Evolutionary conservation across 2,888 invertebrate genomes (phyloP).

Genomic region (Meiosimyza decipiens): DNA sequence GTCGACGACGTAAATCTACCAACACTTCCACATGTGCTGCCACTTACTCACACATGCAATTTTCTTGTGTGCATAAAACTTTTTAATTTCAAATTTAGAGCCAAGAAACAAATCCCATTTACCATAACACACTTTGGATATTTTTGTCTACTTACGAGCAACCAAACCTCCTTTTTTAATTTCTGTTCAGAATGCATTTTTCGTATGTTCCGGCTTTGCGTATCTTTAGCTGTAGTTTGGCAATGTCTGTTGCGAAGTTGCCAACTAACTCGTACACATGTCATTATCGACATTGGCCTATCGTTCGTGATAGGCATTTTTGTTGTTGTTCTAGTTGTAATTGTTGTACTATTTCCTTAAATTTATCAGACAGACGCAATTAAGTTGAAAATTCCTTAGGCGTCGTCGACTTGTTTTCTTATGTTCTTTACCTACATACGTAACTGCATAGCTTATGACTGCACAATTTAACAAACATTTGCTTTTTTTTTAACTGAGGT

Average conservation of each 20-base stretch:
- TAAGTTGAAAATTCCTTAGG: slow-evolving; percentile 4
- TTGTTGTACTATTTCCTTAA: neutral
- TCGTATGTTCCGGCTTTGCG: neutral
- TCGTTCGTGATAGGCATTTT: slow-evolving; percentile 2
- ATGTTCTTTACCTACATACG: no score
- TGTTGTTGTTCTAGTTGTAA: slow-evolving; percentile 5
- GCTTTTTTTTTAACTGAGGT: no score
- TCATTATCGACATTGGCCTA: slow-evolving; percentile 23
- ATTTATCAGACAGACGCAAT: slow-evolving; percentile 35
- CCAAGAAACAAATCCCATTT: slow-evolving; percentile 22
- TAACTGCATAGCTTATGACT: no score
- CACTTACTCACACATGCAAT: neutral
- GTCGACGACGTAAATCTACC: neutral
- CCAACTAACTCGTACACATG: neutral
- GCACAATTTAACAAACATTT: no score
- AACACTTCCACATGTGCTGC: slow-evolving; percentile 18
- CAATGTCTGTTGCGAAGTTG: slow-evolving; percentile 3
- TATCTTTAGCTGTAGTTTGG: neutral
- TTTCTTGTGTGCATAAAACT: slow-evolving; percentile 35
- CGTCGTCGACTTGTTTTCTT: no score
- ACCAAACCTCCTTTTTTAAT: slow-evolving; percentile 1
- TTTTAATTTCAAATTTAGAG: slow-evolving; percentile 36
- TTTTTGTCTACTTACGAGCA: neutral
- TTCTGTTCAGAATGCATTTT: slow-evolving; percentile 19
- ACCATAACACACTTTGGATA: neutral